Percentiles rank a stretch among this genome's conserved stretches.
These are phyloP conservation scores for Bufo gargarizans DNA, from an alignment of 2,113 vertebrate species.

Conservation along the genomic window DNA sequence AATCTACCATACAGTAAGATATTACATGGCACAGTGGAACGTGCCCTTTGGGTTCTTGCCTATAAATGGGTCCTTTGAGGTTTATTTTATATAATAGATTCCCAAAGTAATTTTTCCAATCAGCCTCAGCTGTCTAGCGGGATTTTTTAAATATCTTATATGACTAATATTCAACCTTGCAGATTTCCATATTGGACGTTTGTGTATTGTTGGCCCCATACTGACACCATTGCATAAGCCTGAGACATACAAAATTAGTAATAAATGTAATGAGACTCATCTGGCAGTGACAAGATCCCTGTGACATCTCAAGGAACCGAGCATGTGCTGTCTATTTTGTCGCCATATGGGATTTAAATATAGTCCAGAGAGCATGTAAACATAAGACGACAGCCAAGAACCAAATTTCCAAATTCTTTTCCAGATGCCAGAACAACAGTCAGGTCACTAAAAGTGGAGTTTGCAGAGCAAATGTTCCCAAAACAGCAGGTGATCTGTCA, in stretches of 20 bases:
- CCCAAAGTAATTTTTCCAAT: background rate
- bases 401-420: conserved; percentile 48
- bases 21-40: background rate
- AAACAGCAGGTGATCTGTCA: conserved; percentile 30
- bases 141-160: background rate
- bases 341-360: conserved; percentile 17
- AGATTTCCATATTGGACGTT: background rate
- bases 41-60: background rate
- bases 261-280: conserved; percentile 8
- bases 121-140: background rate
- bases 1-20: background rate
- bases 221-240: background rate
- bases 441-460: conserved; percentile 58
- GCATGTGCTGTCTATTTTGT: conserved; percentile 33
- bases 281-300: background rate
- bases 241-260: background rate
- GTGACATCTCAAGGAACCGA: conserved; percentile 5
- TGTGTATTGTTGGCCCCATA: background rate
- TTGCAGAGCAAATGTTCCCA: conserved; percentile 43
- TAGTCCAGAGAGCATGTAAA: conserved; percentile 49
- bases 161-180: background rate
- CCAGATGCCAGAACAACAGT: conserved; percentile 55
- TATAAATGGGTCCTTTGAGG: background rate
- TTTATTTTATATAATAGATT: background rate
- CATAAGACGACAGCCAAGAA: conserved; percentile 48